Percentiles rank a stretch among this genome's conserved stretches.
Conservation (phyloP, 2,113 vertebrate genomes). For the Lycocorax pyrrhopterus region DNA sequence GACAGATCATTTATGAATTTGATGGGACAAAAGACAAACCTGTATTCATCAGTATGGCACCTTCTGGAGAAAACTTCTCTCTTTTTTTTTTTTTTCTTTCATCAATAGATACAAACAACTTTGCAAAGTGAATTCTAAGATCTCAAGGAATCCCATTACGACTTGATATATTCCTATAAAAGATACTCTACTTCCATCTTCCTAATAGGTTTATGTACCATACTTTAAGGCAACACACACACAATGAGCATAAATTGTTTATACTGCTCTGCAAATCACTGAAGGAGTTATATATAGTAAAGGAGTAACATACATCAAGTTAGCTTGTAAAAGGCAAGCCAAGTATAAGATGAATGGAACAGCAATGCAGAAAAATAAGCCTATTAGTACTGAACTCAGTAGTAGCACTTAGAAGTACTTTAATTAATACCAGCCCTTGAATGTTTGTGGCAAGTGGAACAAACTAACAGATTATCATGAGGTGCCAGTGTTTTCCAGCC, state of each 20-base stretch:
- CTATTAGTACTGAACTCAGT: not conserved
- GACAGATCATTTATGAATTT: not conserved
- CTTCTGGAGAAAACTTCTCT: not conserved
- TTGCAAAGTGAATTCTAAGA: not conserved
- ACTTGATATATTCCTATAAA: not conserved
- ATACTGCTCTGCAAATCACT: not conserved
- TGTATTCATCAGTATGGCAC: not conserved
- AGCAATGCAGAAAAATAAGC: not conserved
- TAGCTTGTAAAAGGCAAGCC: not conserved
- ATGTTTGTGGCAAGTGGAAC: not conserved
- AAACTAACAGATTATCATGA: not conserved
- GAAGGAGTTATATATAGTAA: not conserved
- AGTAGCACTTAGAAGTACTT: not conserved
- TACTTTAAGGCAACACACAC: not conserved
- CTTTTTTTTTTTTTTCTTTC: not conserved
- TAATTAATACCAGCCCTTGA: not conserved
- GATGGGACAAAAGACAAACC: not conserved
- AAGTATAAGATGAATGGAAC: not conserved
- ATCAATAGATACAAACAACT: not conserved
- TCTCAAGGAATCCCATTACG: not conserved
- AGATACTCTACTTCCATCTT: not conserved
- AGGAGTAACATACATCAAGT: not conserved
- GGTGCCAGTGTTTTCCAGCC: not conserved
- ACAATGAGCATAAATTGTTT: not conserved
- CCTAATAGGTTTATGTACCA: not conserved